Percentiles rank a stretch among this genome's conserved stretches.
Evolutionary conservation across 2,797 vertebrate genomes (phyloP).

Genomic region (Pseudomugil tenellus): DNA sequence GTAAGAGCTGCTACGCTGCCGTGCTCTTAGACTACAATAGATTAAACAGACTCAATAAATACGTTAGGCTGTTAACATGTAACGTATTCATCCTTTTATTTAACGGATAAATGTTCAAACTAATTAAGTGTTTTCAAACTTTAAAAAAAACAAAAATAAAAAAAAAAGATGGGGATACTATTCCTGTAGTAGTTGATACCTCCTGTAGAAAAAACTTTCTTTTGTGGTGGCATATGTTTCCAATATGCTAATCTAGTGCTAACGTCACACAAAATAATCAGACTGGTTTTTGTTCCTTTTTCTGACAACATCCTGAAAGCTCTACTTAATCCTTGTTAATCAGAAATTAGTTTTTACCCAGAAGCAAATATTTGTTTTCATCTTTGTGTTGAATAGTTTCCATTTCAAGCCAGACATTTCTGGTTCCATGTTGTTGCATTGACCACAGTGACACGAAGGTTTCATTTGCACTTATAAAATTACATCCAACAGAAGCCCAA

Average conservation of each 20-base stretch:
- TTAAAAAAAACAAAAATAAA: not conserved
- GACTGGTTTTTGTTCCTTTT: too few species aligned
- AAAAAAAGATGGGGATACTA: not conserved
- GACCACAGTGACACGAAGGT: not conserved
- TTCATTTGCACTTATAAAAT: not conserved
- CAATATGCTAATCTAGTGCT: too few species aligned
- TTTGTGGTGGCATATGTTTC: too few species aligned
- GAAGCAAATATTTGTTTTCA: too few species aligned
- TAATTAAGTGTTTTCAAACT: not conserved
- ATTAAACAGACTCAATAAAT: not conserved
- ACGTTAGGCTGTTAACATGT: too few species aligned
- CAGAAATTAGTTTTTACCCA: not conserved
- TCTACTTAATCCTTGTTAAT: not conserved
- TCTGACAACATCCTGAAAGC: not conserved
- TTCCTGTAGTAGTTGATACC: not conserved
- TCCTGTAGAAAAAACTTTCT: not conserved
- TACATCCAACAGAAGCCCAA: not conserved
- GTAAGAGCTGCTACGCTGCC: slow-evolving; percentile 85
- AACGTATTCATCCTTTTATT: too few species aligned
- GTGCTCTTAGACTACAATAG: slow-evolving; percentile 42
- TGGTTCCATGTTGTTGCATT: not conserved
- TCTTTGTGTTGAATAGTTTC: too few species aligned
- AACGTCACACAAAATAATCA: too few species aligned
- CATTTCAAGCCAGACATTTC: too few species aligned
- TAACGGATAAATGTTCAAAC: too few species aligned